Evolutionary conservation across 1,140 invertebrate genomes (phyloP), one percentile per base, ranked within the genome.

Genomic region (Camponotus floridanus): DNA sequence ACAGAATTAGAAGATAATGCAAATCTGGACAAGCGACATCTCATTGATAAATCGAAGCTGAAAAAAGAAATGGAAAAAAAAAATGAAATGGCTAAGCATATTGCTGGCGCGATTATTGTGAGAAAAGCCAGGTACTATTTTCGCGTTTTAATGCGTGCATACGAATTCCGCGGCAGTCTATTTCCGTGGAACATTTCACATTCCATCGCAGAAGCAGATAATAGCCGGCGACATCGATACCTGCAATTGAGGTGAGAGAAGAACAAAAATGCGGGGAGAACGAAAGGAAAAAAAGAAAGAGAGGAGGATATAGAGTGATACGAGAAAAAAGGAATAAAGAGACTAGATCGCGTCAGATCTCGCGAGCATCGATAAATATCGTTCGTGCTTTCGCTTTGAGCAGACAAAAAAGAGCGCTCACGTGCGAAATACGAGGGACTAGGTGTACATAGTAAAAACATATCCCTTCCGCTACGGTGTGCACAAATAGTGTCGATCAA

Each of bases 391-490:
- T 81, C 51, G 26, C 83, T 78, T 85, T 78, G 74, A 71, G 31
- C 67, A 1, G n/a, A 7, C 26, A 55, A 78, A 83, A 62, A 76
- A 45, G n/a, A 31, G 1, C 39, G 33, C 48, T 78, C 48, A 39
- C 61, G 33, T 48, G 74, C 48, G 61, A 79, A 85, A 79, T 48
- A 26, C 26, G 36, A 45, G 45, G 45, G 21, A 18, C 48, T 48
- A 8, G 5, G 57, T 13, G n/a, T 57, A 36, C n/a, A 31, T 36
- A 86, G 80, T 59, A 76, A 87, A 87, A 87, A 87, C 80, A 76
- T 80, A 59, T 80, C 88, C 81, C 81, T 88, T 85, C 88, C 85
- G 90, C 85, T 86, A 84, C 65, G 51, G 79, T 18, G 79, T 26
- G 18, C 15, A 33, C 67, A 59, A 81, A 80, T 57, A 68, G 31